Conservation (phyloP, 2,113 vertebrate genomes). For the Pluvianellus socialis region DNA sequence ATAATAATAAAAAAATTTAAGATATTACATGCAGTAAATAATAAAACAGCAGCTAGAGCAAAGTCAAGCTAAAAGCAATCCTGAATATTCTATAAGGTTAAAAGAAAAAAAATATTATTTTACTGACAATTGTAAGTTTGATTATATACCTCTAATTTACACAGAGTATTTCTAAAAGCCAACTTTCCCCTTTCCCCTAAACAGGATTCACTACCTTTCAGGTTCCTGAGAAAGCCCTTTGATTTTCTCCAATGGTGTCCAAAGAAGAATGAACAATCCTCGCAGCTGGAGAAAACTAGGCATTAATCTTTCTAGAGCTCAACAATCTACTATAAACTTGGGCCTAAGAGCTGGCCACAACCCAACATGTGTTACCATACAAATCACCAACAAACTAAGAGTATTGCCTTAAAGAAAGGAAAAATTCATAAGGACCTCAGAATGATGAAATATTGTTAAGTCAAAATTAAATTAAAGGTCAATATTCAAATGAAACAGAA, state of each 20-base stretch:
- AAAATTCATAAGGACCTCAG: neutral
- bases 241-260: neutral
- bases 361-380: neutral
- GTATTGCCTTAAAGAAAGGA: neutral
- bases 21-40: neutral
- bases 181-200: neutral
- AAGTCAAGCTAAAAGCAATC: neutral
- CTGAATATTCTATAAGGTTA: neutral
- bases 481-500: neutral
- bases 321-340: neutral
- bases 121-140: neutral
- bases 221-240: neutral
- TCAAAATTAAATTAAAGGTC: neutral
- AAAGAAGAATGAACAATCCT: neutral
- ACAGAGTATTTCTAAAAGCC: neutral
- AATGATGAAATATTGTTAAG: neutral
- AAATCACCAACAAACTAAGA: neutral
- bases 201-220: neutral
- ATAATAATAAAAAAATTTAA: accelerated
- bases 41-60: neutral
- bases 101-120: neutral
- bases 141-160: neutral
- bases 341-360: neutral
- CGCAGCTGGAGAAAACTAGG: neutral
- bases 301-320: neutral